Percentiles rank a stretch among this genome's conserved stretches.
Evolutionary conservation across 2,113 vertebrate genomes (phyloP).

Genomic region (Trematocara zebra): DNA sequence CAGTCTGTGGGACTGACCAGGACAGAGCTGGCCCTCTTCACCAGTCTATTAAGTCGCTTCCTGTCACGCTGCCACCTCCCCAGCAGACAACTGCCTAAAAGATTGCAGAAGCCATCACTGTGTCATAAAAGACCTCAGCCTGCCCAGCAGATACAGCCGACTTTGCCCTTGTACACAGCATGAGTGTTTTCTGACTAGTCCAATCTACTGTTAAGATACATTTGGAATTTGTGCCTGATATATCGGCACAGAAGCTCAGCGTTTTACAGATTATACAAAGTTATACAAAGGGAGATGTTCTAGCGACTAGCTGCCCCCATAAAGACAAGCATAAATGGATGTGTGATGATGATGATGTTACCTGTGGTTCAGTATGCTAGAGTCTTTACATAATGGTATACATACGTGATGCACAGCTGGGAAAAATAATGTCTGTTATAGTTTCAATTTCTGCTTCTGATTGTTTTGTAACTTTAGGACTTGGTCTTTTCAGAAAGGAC

Average conservation of each 20-base stretch:
- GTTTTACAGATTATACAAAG: background rate
- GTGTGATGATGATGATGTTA: background rate
- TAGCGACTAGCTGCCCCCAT: background rate
- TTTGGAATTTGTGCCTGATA: background rate
- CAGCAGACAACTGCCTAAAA: background rate
- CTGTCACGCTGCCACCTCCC: background rate
- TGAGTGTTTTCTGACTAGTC: background rate
- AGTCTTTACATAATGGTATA: background rate
- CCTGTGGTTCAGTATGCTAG: background rate
- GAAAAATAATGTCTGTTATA: background rate
- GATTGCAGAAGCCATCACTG: background rate
- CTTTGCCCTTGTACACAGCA: background rate
- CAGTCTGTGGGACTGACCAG: background rate
- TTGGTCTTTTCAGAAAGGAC: background rate
- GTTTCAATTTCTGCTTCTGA: background rate
- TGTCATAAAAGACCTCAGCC: background rate
- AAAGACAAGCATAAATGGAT: background rate
- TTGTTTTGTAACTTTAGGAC: background rate
- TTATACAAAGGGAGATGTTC: background rate
- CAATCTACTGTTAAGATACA: background rate
- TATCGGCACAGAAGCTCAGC: background rate
- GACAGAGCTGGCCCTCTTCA: background rate
- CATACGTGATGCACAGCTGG: background rate
- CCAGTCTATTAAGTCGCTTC: background rate
- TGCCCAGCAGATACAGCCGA: fast-evolving